Evolutionary conservation across 2,888 invertebrate genomes (phyloP).

Genomic region (Drosophila percnosoma): DNA sequence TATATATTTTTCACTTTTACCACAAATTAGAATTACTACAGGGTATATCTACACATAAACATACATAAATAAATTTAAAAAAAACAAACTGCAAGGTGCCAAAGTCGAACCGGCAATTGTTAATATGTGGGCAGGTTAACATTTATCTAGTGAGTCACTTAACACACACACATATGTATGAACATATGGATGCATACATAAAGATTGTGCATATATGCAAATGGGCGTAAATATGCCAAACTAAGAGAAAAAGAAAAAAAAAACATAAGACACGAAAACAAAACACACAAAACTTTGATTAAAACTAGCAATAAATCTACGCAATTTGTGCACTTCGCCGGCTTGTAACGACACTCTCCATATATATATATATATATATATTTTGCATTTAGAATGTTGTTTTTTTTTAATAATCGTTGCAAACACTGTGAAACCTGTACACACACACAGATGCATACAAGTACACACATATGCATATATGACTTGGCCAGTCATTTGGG

Average conservation of each 20-base stretch:
- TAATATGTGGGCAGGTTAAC: slow-evolving; percentile 42
- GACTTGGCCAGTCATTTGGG: slow-evolving; percentile 46
- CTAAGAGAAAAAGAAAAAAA: slow-evolving; percentile 3
- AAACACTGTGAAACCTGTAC: slow-evolving; percentile 14
- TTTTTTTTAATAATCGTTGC: slow-evolving; percentile 13
- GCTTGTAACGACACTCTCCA: slow-evolving; percentile 25
- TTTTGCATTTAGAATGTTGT: slow-evolving; percentile 26
- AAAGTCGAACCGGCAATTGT: slow-evolving; percentile 61
- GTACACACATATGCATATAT: background rate
- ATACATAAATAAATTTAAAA: background rate
- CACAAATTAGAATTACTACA: background rate
- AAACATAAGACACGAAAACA: background rate
- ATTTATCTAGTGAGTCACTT: slow-evolving; percentile 60
- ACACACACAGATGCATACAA: background rate
- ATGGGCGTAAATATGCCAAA: slow-evolving; percentile 50
- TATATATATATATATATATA: background rate
- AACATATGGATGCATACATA: slow-evolving; percentile 14
- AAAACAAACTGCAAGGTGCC: slow-evolving; percentile 51
- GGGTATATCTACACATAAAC: background rate
- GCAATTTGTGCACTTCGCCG: slow-evolving; percentile 38
- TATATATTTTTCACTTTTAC: background rate
- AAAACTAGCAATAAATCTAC: background rate
- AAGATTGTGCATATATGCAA: slow-evolving; percentile 33
- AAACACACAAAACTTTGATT: background rate
- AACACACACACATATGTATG: slow-evolving; percentile 17